Base-by-base conservation (phyloP, 2,888 invertebrate genomes). In the Microplitis manilae region DNA sequence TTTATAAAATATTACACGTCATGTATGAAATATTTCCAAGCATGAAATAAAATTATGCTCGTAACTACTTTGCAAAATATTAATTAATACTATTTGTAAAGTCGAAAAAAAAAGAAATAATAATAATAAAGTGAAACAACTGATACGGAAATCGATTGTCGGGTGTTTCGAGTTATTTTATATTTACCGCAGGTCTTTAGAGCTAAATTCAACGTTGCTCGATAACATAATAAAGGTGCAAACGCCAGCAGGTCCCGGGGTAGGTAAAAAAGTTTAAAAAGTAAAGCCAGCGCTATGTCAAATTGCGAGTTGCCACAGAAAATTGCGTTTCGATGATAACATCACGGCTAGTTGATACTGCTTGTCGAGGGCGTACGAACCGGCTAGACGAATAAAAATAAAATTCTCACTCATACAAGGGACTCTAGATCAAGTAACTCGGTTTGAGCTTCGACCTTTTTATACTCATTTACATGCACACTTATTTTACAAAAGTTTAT, bases 301-400 rank as follows among this genome's bases (percentile, higher is more conserved):
- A 84, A 83, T 79, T 81, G 82, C 80, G 64, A 39, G 74, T 70
- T 76, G 68, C 77, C 79, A 64, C 72, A 79, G 83, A 83, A 82
- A 82, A 84, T 84, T 83, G 79, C 81, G 82, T 82, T 81, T 79
- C 70, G 80, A 79, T 80, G 83, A 84, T 84, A 83, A 82, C 82
- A 83, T 84, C 82, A 81, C 73, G 69, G 74, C 76, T 60, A 62
- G 78, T 79, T 79, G 83, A 83, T 84, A 84, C 81, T 76, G 79
- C 74, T 17, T 79, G 80, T 75, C 17, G 80, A 38, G 39, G 50
- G 79, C 75, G 82, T 77, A 67, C 77, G 50, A 40, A 50, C 50
- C 9, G 50, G 50, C 50, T 50, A 50, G 50, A 50, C 50, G 50
- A 50, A 9, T 2, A 50, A 50, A 50, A 50, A 50, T 50, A 8